Evolutionary conservation across 1,140 invertebrate species (phyloP), one percentile per base, ranked within the genome.

Genomic region (Listronotus oregonensis): DNA sequence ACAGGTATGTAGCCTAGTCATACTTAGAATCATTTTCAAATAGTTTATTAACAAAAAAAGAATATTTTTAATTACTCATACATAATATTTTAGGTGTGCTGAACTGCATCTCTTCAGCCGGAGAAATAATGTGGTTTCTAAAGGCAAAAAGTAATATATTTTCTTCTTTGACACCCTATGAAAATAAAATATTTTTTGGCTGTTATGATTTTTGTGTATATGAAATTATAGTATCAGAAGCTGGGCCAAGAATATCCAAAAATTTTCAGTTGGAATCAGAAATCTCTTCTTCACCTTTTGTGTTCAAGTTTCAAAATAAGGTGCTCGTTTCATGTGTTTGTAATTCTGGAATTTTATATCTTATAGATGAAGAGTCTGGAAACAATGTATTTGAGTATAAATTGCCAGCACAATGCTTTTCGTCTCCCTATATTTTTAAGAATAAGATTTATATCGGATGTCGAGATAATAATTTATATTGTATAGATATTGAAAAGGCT

Each of bases 391-490:
- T 72, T 21, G 77, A 77, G 40, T 79, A 81, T 62, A 73, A 78
- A 11, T 77, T 90, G 55, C 80, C 83, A 9, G 82, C 82, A 31
- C 84, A 89, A 77, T 81, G 86, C 32, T 92, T 90, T 77, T 91
- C 89, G 8, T 89, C 89, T 11, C 89, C 89, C 12, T 78, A 85
- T 47, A 70, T 86, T 12, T 74, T 80, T 68, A 75, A 83, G 15
- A 77, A 85, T 73, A 78, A 80, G 9, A 72, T 90, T 54, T 80
- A 85, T 68, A 78, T 91, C 71, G 90, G 90, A 40, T 90, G 88
- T 76, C 83, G 90, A 78, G 86, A 91, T 81, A 85, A 92, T 77
- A 80, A 85, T 78, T 67, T 91, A 6, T 90, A 89, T 78, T 83
- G 85, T 75, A 75, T 90, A 47, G 59, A 65, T 57, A 61, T 60